These are phyloP conservation scores for Drosophila punjabiensis DNA, from an alignment of 1,140 invertebrate species.

Conservation along the genomic window DNA sequence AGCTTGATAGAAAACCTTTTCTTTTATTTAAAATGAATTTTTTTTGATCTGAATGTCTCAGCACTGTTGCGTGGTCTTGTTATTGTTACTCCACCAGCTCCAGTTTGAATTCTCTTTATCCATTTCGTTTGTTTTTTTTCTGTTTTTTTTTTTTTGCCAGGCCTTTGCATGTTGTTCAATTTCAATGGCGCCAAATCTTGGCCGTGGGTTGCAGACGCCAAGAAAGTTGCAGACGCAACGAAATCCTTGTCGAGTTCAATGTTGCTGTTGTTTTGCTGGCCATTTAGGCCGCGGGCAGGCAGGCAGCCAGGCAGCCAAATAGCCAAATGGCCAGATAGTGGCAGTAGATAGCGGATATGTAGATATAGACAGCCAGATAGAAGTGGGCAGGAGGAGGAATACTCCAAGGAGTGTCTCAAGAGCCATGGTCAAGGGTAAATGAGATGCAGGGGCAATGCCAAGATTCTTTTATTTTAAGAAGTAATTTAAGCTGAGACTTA, in stretches of 20 bases:
- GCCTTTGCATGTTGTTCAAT: conserved; percentile 72
- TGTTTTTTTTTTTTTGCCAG: conserved; percentile 1
- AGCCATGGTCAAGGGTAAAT: conserved; percentile 11
- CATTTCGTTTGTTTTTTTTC: conserved; percentile 8
- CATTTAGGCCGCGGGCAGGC: conserved; percentile 63
- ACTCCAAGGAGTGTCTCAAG: conserved; percentile 16
- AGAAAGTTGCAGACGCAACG: conserved; percentile 59
- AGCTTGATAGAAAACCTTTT: neutral
- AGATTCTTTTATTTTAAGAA: neutral
- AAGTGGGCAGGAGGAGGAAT: conserved; percentile 23
- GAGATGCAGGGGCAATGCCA: neutral
- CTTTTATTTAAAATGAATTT: no score
- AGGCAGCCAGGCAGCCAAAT: conserved; percentile 25
- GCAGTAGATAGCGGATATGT: conserved; percentile 22
- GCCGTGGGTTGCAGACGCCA: conserved; percentile 68
- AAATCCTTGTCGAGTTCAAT: conserved; percentile 68
- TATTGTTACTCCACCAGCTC: conserved; percentile 38
- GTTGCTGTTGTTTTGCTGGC: conserved; percentile 26
- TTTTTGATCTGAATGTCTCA: neutral
- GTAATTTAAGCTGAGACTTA: neutral
- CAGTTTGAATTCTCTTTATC: conserved; percentile 33
- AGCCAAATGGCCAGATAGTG: conserved; percentile 42
- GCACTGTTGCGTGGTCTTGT: conserved; percentile 9
- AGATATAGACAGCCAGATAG: conserved; percentile 66
- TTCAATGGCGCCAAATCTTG: conserved; percentile 81